phyloP scores from a whole-genome alignment of 2,113 vertebrate species.

The Argyrosomus japonicus region DNA sequence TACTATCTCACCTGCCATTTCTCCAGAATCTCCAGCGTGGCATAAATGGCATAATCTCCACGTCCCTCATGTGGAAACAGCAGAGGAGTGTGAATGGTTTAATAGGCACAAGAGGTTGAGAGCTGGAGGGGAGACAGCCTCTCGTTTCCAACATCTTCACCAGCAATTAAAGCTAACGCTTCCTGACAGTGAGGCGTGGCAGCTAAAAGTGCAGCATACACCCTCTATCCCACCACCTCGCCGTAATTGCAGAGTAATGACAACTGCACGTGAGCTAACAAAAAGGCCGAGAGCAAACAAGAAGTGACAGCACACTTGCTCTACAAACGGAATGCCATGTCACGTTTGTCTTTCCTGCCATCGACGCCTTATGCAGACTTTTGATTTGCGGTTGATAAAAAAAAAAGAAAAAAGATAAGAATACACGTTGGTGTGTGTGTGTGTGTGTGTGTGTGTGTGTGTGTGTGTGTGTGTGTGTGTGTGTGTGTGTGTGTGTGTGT shows the following conservation, averaged over 20 bases:
- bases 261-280: constrained; percentile 54
- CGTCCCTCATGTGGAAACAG: neutral
- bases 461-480: neutral
- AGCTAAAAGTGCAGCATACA: constrained; percentile 67
- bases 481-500: neutral
- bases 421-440: constrained; percentile 1
- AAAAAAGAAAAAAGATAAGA: no score
- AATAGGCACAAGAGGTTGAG: constrained; percentile 42
- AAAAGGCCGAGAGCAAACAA: constrained; percentile 58
- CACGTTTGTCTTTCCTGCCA: constrained; percentile 59
- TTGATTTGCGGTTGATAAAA: constrained; percentile 41
- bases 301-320: constrained; percentile 70
- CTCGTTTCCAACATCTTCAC: constrained; percentile 59
- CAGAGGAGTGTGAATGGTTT: constrained; percentile 23
- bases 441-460: neutral
- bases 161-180: constrained; percentile 72
- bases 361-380: constrained; percentile 30
- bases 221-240: constrained; percentile 17
- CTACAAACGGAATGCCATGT: constrained; percentile 59
- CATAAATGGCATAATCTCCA: neutral
- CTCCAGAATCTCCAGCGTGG: constrained; percentile 14
- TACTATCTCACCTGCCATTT: neutral
- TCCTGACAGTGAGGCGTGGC: constrained; percentile 66
- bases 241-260: constrained; percentile 74
- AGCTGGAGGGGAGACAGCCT: constrained; percentile 43